Base-by-base conservation (phyloP, 2,113 vertebrate genomes). In the sheep (Ovis aries) region DNA sequence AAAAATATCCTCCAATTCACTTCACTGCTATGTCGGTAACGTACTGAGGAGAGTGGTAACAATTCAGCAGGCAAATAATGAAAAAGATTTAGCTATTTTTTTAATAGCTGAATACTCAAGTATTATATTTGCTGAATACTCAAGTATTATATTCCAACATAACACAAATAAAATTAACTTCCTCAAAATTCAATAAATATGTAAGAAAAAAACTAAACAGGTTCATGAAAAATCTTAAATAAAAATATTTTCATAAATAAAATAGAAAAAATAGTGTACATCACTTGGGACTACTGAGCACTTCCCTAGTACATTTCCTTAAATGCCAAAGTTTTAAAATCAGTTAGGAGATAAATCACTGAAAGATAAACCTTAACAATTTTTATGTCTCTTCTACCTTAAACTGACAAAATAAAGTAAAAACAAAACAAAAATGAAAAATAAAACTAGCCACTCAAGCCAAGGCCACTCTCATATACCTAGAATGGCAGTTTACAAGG, bases 1-100 rank as follows among this genome's bases (percentile, higher is more conserved):
- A 98, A 98, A 99, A 99, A 98, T 98, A 98, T 98, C 98, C 98
- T 99, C 98, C 98, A 98, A 98, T 98, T 98, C 91, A 97, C 95
- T 98, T 97, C 97, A 98, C 80, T 98, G 94, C 4, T 97, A 55
- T 97, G 50, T 96, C 92, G 98, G 98, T 81, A 95, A 83, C 86
- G 53, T 81, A 87, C 52, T 98, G 97, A 98, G 97, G 96, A 97
- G 86, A 89, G 94, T 94, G 25, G 88, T 53, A 86, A 97, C 88
- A 98, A 98, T 93, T 98, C 95, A 97, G 93, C 94, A 98, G 95
- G 93, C 97, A 67, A 98, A 97, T 96, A 62, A 97, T 98, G 96
- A 96, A 97, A 91, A 1, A 87, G 29, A 96, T 90, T 97, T 27
- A 97, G 84, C 71, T 98, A 96, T 98, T 74, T 74, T 74, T 71